Evolutionary conservation across 1,140 invertebrate species (phyloP).

Genomic region (Leptinotarsa lineolata): DNA sequence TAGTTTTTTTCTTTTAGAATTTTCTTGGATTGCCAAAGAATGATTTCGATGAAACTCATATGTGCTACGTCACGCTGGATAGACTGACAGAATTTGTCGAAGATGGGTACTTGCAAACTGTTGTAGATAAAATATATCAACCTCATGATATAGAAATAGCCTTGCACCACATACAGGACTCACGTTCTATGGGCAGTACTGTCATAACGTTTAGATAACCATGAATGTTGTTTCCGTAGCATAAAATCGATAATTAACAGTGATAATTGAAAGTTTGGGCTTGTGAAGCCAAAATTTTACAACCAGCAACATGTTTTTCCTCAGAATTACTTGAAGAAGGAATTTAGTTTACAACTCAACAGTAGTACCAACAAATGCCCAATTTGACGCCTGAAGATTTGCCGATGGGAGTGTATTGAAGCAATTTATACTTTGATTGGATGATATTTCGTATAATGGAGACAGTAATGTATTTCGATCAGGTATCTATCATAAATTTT

Average conservation of each 20-base stretch:
- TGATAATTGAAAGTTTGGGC: neutral
- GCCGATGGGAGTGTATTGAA: no score
- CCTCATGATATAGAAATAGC: slow-evolving; percentile 73
- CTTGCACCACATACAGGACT: slow-evolving; percentile 67
- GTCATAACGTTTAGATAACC: slow-evolving; percentile 70
- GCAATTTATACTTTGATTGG: no score
- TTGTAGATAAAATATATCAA: slow-evolving; percentile 68
- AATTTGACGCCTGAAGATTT: no score
- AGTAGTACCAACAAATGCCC: no score
- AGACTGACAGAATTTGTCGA: slow-evolving; percentile 61
- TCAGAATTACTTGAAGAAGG: no score
- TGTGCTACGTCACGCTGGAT: slow-evolving; percentile 59
- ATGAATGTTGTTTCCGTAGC: neutral
- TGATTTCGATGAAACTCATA: slow-evolving; percentile 59
- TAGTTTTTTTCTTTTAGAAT: slow-evolving; percentile 26
- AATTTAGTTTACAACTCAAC: no score
- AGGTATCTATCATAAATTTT: no score
- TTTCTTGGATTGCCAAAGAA: slow-evolving; percentile 29
- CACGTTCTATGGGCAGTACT: slow-evolving; percentile 73
- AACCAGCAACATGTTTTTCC: no score
- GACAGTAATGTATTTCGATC: no score
- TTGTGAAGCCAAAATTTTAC: no score
- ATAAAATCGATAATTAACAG: neutral
- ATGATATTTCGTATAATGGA: no score
- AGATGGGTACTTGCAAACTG: slow-evolving; percentile 61